These are phyloP conservation scores for Electrona antarctica DNA, from an alignment of 2,113 vertebrate species.

Conservation along the genomic window DNA sequence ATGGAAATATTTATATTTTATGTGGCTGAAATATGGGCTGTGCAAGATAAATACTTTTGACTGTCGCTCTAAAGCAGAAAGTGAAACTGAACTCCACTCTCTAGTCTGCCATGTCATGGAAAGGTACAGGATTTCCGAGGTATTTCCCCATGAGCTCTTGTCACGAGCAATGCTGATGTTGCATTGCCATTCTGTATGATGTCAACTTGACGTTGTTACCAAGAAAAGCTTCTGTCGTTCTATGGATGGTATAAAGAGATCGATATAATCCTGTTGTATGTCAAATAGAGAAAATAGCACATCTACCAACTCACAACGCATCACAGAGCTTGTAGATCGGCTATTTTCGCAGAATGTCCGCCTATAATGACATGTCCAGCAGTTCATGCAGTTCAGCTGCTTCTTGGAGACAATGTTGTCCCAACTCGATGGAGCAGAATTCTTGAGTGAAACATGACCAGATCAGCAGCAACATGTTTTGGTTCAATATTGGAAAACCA, in stretches of 20 bases:
- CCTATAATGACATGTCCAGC: too few species aligned
- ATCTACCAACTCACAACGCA: too few species aligned
- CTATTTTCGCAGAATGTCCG: too few species aligned
- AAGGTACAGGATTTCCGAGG: background rate
- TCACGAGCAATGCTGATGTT: slow-evolving; percentile 2
- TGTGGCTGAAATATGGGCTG: background rate
- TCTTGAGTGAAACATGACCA: too few species aligned
- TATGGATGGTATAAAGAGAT: too few species aligned
- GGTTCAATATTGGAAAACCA: slow-evolving; percentile 13
- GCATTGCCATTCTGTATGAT: slow-evolving; percentile 13
- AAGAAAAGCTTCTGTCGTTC: slow-evolving; percentile 10
- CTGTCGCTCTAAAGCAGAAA: slow-evolving; percentile 21
- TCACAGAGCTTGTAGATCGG: too few species aligned
- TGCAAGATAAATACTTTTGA: background rate
- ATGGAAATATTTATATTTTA: background rate
- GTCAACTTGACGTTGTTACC: slow-evolving; percentile 10
- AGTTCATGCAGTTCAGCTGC: too few species aligned
- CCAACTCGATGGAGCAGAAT: too few species aligned
- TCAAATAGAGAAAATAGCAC: too few species aligned
- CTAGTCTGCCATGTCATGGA: background rate
- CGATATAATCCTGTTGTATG: too few species aligned
- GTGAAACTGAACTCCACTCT: slow-evolving; percentile 9
- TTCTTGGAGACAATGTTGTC: too few species aligned
- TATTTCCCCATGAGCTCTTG: slow-evolving; percentile 28
- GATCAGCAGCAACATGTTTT: background rate